These are phyloP conservation scores for Lasaia peninsularis DNA, from an alignment of 1,140 invertebrate species.

Conservation along the genomic window DNA sequence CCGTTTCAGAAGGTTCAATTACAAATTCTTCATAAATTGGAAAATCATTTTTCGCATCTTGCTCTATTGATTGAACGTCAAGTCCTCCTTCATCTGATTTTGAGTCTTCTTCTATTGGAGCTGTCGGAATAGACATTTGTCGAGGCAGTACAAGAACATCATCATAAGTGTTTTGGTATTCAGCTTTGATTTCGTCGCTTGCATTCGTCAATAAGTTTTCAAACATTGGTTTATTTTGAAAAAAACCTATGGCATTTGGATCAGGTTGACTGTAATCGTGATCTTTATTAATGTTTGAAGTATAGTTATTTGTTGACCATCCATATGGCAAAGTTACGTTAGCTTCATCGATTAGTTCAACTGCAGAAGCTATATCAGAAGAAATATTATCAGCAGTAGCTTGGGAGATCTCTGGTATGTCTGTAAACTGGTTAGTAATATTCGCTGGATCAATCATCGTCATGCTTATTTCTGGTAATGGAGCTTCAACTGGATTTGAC, in stretches of 20 bases:
- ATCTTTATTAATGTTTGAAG: slow-evolving; percentile 19
- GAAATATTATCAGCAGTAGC: slow-evolving; percentile 55
- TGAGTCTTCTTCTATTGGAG: slow-evolving; percentile 50
- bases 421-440: slow-evolving; percentile 34
- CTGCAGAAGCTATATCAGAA: slow-evolving; percentile 46
- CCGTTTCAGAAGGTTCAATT: slow-evolving; percentile 59
- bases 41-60: slow-evolving; percentile 65
- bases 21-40: slow-evolving; percentile 57
- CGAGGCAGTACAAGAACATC: slow-evolving; percentile 34
- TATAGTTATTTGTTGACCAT: slow-evolving; percentile 30
- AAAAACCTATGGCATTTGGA: slow-evolving; percentile 30
- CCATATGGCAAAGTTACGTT: slow-evolving; percentile 37
- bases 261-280: slow-evolving; percentile 36
- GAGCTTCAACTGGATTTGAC: slow-evolving; percentile 55
- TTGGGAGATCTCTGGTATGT: slow-evolving; percentile 30
- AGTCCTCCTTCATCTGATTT: slow-evolving; percentile 58
- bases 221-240: slow-evolving; percentile 37
- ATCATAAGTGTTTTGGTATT: slow-evolving; percentile 43
- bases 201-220: slow-evolving; percentile 52
- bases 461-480: slow-evolving; percentile 23
- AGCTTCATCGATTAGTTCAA: slow-evolving; percentile 41
- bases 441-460: slow-evolving; percentile 27
- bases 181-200: slow-evolving; percentile 61
- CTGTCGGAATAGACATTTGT: slow-evolving; percentile 47
- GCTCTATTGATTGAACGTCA: slow-evolving; percentile 63